Conservation (phyloP, 1,140 invertebrate species). For the Tetramorium simillimum region DNA sequence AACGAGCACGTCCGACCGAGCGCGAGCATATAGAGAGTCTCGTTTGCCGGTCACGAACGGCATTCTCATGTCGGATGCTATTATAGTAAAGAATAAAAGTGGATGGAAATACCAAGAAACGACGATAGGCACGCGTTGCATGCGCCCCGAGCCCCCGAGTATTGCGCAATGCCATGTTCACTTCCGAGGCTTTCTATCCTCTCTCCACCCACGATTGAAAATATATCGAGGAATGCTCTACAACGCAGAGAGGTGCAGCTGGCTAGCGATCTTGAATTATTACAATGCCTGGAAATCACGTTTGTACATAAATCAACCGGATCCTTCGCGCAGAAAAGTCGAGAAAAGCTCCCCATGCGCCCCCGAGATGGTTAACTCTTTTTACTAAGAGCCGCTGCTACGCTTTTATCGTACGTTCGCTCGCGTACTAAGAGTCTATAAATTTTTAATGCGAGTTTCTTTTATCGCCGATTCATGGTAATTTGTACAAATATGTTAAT, state of each 20-base stretch:
- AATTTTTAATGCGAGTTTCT: background rate
- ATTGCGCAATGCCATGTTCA: constrained; percentile 17
- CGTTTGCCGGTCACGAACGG: constrained; percentile 60
- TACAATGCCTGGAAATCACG: constrained; percentile 29
- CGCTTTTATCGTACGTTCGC: background rate
- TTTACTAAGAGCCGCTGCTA: too few species aligned
- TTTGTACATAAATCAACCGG: constrained; percentile 21
- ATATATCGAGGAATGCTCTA: constrained; percentile 38
- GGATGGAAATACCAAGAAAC: constrained; percentile 62
- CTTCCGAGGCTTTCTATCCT: background rate
- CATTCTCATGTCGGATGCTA: constrained; percentile 59
- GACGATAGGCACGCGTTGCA: constrained; percentile 61
- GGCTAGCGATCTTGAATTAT: constrained; percentile 45
- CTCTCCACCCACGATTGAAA: background rate
- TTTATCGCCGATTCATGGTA: background rate
- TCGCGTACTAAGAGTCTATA: background rate
- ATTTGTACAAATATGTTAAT: background rate
- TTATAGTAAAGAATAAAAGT: constrained; percentile 64
- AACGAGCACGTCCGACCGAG: constrained; percentile 53
- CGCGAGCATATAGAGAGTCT: constrained; percentile 50
- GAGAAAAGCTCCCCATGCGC: background rate
- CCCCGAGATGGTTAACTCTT: background rate
- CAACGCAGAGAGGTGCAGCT: background rate
- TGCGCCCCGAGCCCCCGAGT: constrained; percentile 1
- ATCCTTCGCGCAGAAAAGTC: constrained; percentile 1